These are phyloP conservation scores for Ramphastos sulfuratus DNA, from an alignment of 2,113 vertebrate species.

Conservation along the genomic window DNA sequence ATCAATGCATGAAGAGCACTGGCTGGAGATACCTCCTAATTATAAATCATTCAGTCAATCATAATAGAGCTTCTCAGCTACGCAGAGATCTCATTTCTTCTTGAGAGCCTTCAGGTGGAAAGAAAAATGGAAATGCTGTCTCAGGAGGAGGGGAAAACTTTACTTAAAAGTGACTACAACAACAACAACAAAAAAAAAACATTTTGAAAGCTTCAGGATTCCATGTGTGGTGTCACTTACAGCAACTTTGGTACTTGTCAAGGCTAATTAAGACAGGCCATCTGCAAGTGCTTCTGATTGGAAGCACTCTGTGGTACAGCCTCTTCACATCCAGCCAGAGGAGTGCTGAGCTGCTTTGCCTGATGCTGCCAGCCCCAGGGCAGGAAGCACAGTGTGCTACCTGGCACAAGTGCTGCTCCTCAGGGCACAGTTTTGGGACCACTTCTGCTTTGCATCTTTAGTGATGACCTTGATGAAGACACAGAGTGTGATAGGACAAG, in stretches of 20 bases:
- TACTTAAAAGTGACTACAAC: neutral
- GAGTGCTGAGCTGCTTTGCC: neutral
- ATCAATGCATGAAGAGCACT: neutral
- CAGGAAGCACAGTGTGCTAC: neutral
- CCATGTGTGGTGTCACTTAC: slow-evolving; percentile 33
- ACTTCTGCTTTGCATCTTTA: too few relatives aligned
- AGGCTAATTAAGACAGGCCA: slow-evolving; percentile 54
- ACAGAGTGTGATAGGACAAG: too few relatives aligned
- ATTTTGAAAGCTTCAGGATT: slow-evolving; percentile 22
- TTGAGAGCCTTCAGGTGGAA: slow-evolving; percentile 21
- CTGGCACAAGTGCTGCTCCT: too few relatives aligned
- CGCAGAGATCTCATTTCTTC: neutral
- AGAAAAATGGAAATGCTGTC: slow-evolving; percentile 14
- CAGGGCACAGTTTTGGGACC: too few relatives aligned
- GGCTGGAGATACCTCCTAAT: slow-evolving; percentile 38
- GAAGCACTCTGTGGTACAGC: slow-evolving; percentile 9
- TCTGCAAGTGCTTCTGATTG: neutral
- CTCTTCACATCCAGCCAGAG: neutral
- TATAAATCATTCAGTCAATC: slow-evolving; percentile 40
- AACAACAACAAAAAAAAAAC: neutral
- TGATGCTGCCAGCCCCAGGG: neutral
- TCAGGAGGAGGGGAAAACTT: neutral
- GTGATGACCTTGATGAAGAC: too few relatives aligned
- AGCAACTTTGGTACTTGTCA: slow-evolving; percentile 61
- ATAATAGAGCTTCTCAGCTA: slow-evolving; percentile 45